Base-by-base conservation (phyloP, 1,140 invertebrate species). In the Tetramorium alpestre region DNA sequence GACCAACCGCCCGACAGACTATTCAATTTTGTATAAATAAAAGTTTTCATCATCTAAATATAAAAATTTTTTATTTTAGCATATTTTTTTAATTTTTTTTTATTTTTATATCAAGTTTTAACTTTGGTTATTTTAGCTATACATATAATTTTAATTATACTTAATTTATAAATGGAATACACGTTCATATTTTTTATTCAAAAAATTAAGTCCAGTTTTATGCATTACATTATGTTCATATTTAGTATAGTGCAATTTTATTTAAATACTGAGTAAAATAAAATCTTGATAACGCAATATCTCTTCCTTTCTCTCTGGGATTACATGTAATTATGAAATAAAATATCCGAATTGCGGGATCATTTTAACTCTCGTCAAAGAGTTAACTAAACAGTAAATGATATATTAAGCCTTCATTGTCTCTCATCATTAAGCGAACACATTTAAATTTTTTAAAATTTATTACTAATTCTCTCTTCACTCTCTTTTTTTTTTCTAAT, bases 261-360 rank as follows among this genome's bases (percentile, higher is more conserved):
- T 44, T 75, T 75, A 41, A 73, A 73, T 25, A 1, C 11, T 56
- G 13, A 60, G 7, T 56, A 44, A 56, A 73, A 73, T 73, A 73
- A 75, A 58, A 58, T 58, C 25, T 58, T 8, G 33, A 58, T 60
- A 75, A 38, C 5, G n/a, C 11, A 49, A 47, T 69, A 2, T 11
- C 25, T 54, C 25, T 72, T 33, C 4, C 22, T 72, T 18, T 47
- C 47, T 73, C 28, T 22, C 51, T 51, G 38, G 5, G 11, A 10
- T 75, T 58, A 25, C 11, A 73, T 38, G 10, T 28, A 33, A 56
- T 16, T 18, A 73, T 54, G 41, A 75, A 75, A 58, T 75, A 75
- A 75, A 75, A 58, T 58, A 75, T 22, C 11, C 22, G 4, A 41
- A 69, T 25, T 47, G 0, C 38, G 10, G 10, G 10, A 67, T 38